Conservation (phyloP, 2,888 invertebrate genomes). For the Lasioglossum oenotherae region DNA sequence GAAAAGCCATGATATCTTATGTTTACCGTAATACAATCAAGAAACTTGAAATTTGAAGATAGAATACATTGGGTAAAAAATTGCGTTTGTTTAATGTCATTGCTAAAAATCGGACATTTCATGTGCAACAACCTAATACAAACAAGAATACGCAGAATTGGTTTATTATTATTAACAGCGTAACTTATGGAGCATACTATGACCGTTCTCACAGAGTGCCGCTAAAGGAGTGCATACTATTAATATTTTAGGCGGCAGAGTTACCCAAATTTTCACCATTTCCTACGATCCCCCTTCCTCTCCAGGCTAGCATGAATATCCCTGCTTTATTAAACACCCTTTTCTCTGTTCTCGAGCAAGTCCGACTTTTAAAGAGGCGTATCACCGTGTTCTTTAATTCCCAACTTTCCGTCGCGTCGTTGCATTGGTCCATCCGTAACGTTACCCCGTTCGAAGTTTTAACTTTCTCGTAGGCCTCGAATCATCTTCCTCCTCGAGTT, state of each 20-base stretch:
- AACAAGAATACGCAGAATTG: not conserved
- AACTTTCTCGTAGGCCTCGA: slow-evolving; percentile 3
- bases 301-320: not conserved
- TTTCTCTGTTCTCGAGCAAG: not conserved
- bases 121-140: not conserved
- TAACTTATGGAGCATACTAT: not conserved
- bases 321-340: not conserved
- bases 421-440: not conserved
- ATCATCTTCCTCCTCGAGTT: not conserved
- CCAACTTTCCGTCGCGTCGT: slow-evolving; percentile 14
- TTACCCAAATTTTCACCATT: not conserved
- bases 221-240: not conserved
- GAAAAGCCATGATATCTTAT: too few relatives aligned
- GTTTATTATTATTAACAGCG: not conserved
- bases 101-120: too few relatives aligned
- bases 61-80: too few relatives aligned
- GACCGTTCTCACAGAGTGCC: not conserved
- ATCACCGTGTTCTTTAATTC: slow-evolving; percentile 29
- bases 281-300: not conserved
- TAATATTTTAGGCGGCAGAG: not conserved
- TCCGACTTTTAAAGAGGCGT: not conserved
- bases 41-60: too few relatives aligned
- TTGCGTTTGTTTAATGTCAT: too few relatives aligned
- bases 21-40: too few relatives aligned
- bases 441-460: slow-evolving; percentile 10